phyloP scores from a whole-genome alignment of 2,888 invertebrate genomes.

The Drosophila helvetica region DNA sequence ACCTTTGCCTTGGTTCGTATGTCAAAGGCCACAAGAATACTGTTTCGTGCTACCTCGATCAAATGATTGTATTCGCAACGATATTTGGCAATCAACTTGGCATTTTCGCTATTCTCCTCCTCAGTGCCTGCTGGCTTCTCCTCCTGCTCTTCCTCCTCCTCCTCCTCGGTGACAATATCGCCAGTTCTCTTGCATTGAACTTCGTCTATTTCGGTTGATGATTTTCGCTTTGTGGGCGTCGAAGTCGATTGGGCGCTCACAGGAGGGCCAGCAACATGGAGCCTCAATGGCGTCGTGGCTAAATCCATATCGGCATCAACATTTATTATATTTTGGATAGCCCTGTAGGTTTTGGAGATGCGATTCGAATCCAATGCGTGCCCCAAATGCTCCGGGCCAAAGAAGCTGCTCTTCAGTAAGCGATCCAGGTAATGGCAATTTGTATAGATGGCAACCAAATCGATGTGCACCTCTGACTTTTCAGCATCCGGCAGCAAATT shows the following conservation, averaged over 20 bases:
- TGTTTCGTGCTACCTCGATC: slow-evolving; percentile 68
- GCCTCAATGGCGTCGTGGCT: neutral
- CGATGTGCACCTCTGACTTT: slow-evolving; percentile 91
- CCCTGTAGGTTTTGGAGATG: neutral
- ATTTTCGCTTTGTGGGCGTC: slow-evolving; percentile 70
- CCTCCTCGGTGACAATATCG: slow-evolving; percentile 30
- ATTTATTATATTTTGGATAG: neutral
- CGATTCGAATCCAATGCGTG: slow-evolving; percentile 87
- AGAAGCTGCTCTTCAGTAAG: slow-evolving; percentile 93
- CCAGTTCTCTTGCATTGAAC: slow-evolving; percentile 61
- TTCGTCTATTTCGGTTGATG: slow-evolving; percentile 58
- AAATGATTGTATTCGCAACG: slow-evolving; percentile 68
- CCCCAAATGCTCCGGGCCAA: slow-evolving; percentile 92
- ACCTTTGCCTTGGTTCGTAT: slow-evolving; percentile 64
- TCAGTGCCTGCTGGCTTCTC: neutral
- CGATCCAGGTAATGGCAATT: slow-evolving; percentile 94
- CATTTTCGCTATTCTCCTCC: slow-evolving; percentile 13
- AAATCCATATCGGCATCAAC: neutral
- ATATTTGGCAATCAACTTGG: slow-evolving; percentile 47
- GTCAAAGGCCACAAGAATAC: slow-evolving; percentile 79
- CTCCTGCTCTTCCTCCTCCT: neutral
- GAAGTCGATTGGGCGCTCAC: slow-evolving; percentile 16
- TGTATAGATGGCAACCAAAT: slow-evolving; percentile 92
- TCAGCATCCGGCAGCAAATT: slow-evolving; percentile 90
- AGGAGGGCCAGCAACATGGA: neutral